A percentile compares a stretch with the other conserved stretches of the same genome.
Conservation (phyloP, 2,113 vertebrate species). For the Thunnus thynnus region DNA sequence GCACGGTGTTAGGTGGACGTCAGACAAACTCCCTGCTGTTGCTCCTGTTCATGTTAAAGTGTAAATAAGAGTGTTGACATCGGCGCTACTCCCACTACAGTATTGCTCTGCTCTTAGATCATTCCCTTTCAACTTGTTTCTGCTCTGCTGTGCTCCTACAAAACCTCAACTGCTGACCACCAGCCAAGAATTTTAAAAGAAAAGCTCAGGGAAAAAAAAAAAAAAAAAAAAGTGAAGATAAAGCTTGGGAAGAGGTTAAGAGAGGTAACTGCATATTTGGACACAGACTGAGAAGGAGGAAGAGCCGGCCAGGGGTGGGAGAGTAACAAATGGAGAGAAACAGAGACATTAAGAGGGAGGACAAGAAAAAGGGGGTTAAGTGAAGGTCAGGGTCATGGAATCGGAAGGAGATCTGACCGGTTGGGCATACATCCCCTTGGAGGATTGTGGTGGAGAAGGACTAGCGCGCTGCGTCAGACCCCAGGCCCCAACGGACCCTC, state of each 20-base stretch:
- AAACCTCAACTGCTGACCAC: constrained; percentile 44
- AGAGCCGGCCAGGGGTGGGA: constrained; percentile 36
- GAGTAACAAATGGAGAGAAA: constrained; percentile 48
- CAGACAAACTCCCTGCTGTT: background rate
- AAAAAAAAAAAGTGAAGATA: constrained; percentile 45
- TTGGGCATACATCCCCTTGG: constrained; percentile 57
- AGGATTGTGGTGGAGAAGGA: constrained; percentile 53
- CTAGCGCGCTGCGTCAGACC: constrained; percentile 54
- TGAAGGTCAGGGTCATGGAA: constrained; percentile 67
- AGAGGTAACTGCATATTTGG: constrained; percentile 67
- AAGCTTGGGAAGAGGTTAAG: constrained; percentile 74
- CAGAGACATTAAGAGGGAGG: constrained; percentile 30
- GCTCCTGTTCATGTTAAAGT: constrained; percentile 12
- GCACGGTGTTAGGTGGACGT: background rate
- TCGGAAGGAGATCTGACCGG: constrained; percentile 66
- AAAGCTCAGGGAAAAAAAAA: constrained; percentile 10
- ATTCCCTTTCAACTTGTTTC: constrained; percentile 20
- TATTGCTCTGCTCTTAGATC: background rate
- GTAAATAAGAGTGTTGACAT: constrained; percentile 13
- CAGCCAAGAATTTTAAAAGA: constrained; percentile 60
- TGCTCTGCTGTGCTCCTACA: constrained; percentile 17
- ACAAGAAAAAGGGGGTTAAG: constrained; percentile 48
- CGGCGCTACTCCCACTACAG: background rate
- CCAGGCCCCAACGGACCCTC: constrained; percentile 66
- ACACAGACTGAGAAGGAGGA: constrained; percentile 44